Percentiles rank a stretch among this genome's conserved stretches.
Conservation (phyloP, 2,888 invertebrate species). For the Heteromyza rotundicornis region DNA sequence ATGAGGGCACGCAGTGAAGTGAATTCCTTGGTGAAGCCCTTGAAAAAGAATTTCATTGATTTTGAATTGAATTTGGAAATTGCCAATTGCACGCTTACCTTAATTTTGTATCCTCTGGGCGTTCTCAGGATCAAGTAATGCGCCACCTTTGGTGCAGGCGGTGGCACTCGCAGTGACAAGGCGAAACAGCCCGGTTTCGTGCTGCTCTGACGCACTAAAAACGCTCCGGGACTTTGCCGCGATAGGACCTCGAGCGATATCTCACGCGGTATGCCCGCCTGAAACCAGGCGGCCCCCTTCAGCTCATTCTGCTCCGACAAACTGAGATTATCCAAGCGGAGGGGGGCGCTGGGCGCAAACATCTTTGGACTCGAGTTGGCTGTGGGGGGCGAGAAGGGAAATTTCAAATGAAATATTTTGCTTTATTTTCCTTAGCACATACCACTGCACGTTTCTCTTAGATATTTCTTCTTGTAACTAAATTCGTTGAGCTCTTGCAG, state of each 20-base stretch:
- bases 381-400: constrained; percentile 24
- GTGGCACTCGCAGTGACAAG: constrained; percentile 90
- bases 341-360: constrained; percentile 60
- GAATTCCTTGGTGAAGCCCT: constrained; percentile 98
- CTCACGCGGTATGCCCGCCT: constrained; percentile 93
- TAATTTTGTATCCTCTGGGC: constrained; percentile 89
- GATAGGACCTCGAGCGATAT: constrained; percentile 91
- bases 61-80: neutral
- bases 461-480: constrained; percentile 58
- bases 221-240: constrained; percentile 90
- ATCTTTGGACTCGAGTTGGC: constrained; percentile 65
- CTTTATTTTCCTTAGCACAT: constrained; percentile 24
- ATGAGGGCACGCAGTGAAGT: constrained; percentile 87
- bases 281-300: constrained; percentile 92
- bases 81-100: constrained; percentile 75
- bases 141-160: constrained; percentile 79
- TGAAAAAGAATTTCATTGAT: constrained; percentile 51
- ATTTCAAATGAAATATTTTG: constrained; percentile 4
- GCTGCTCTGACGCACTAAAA: constrained; percentile 93
- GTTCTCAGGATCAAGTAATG: constrained; percentile 93
- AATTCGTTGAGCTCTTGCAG: constrained; percentile 56
- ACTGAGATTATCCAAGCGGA: constrained; percentile 69
- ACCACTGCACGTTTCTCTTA: constrained; percentile 63
- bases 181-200: constrained; percentile 94
- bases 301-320: constrained; percentile 80